Evolutionary conservation across 2,113 vertebrate species (phyloP), one percentile per base, ranked within the genome.

Genomic region (Cyanistes caeruleus): DNA sequence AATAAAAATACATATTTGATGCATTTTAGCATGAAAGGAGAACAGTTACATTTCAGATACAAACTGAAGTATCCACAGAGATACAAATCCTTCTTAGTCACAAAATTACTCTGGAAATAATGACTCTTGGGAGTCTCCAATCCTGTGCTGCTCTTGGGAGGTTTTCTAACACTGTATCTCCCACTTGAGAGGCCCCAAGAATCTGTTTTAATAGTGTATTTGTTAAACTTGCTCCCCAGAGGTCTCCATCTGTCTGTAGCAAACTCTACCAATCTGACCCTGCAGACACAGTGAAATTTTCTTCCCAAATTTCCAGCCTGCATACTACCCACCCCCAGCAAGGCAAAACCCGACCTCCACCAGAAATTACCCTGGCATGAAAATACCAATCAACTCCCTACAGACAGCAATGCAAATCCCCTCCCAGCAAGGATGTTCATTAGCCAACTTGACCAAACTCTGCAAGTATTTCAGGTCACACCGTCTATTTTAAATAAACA

Each of bases 21-120:
- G 78, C 58, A n/a, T 64, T 84, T 64, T 91, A 94, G 72, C 60
- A 82, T 63, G 75, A 78, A 75, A 85, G 35, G 48, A 91, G 59
- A 94, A 90, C 1, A 49, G 27, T 67, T 18, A 10, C 9, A 13
- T 70, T 91, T 77, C 67, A 85, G 52, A 75, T 22, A 9, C 7
- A 59, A 76, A 44, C 0, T 89, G 76, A 74, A 41, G 53, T 46
- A 88, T 15, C 18, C 28, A 24, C 39, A 74, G 75, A 69, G 31
- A 85, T 69, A 55, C 41, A 74, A 85, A 70, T 43, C 13, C 27
- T 88, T 28, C 82, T 76, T n/a, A 76, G 51, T 56, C 37, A 73
- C 33, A 53, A 3, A 17, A 73, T 28, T 62, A 27, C 28, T 72
- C 22, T 44, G 60, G 19, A 93, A 75, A 39, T 25, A 43, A 41